Conservation (phyloP, 2,113 vertebrate genomes). For the Saccopteryx leptura region DNA sequence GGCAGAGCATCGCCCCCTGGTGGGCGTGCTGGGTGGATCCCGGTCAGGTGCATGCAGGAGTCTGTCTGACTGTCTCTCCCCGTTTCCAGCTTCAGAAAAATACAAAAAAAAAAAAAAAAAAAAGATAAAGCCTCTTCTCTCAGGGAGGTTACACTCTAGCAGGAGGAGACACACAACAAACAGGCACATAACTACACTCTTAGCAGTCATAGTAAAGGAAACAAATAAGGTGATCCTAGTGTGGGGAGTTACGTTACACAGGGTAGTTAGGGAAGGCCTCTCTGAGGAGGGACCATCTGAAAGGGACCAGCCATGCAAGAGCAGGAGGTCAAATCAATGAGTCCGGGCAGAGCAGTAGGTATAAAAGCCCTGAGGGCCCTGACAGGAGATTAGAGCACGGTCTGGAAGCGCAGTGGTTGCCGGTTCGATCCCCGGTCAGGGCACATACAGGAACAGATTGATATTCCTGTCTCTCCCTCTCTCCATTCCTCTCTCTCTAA, state of each 20-base stretch:
- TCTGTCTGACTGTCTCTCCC: too few relatives aligned
- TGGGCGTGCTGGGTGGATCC: too few relatives aligned
- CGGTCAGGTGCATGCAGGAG: too few relatives aligned
- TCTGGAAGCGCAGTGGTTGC: too few relatives aligned
- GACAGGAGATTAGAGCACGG: too few relatives aligned
- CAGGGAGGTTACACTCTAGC: neutral
- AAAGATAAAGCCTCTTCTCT: neutral
- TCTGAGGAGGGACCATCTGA: neutral
- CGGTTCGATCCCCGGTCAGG: too few relatives aligned
- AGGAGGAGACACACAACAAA: neutral
- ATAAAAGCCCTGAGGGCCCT: neutral
- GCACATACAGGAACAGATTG: too few relatives aligned
- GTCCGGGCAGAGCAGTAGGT: neutral
- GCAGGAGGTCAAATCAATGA: neutral
- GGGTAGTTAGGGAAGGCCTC: neutral
- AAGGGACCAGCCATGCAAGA: neutral
- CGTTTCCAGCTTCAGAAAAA: too few relatives aligned
- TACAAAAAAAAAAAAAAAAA: too few relatives aligned
- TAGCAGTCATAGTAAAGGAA: conserved; percentile 29
- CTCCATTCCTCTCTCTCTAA: too few relatives aligned
- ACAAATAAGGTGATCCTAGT: neutral
- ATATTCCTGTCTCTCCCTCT: too few relatives aligned
- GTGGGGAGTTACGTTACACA: neutral
- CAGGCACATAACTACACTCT: neutral
- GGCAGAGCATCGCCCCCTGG: too few relatives aligned